A percentile compares a stretch with the other conserved stretches of the same genome.
Conservation (phyloP, 2,888 invertebrate genomes). For the Platycheirus albimanus region DNA sequence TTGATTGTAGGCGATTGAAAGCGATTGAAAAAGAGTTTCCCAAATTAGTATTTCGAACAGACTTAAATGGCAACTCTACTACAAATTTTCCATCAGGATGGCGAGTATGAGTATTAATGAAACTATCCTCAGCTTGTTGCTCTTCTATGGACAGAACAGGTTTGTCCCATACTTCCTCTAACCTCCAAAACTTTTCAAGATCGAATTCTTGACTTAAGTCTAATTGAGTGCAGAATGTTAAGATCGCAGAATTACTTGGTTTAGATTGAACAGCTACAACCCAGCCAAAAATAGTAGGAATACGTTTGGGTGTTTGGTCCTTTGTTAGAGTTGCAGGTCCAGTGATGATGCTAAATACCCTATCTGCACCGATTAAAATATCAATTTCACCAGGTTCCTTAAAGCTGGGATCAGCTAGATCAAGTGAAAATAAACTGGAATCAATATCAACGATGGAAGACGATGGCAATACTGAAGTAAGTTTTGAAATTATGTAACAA, state of each 20-base stretch:
- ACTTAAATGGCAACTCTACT: background rate
- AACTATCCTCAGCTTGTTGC: slow-evolving; percentile 30
- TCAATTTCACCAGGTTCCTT: slow-evolving; percentile 1
- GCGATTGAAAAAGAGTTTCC: slow-evolving; percentile 9
- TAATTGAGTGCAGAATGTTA: too few relatives aligned
- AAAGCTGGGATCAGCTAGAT: slow-evolving; percentile 13
- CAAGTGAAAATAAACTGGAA: background rate
- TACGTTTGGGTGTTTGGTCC: too few relatives aligned
- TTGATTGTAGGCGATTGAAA: slow-evolving; percentile 3
- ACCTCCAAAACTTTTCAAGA: slow-evolving; percentile 13
- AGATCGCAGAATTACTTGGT: too few relatives aligned
- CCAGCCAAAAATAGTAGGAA: too few relatives aligned
- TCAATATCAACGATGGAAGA: slow-evolving; percentile 12
- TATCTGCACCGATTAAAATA: too few relatives aligned
- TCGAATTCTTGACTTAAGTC: too few relatives aligned
- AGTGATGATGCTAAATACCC: too few relatives aligned
- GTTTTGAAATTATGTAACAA: too few relatives aligned
- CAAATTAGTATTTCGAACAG: background rate
- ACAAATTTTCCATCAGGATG: background rate
- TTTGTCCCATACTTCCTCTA: background rate
- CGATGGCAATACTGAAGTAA: too few relatives aligned
- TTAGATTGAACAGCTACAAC: too few relatives aligned
- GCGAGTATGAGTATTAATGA: slow-evolving; percentile 17
- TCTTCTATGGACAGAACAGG: background rate
- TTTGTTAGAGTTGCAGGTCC: too few relatives aligned